Conservation (phyloP, 2,888 invertebrate species). For the Phania funesta region DNA sequence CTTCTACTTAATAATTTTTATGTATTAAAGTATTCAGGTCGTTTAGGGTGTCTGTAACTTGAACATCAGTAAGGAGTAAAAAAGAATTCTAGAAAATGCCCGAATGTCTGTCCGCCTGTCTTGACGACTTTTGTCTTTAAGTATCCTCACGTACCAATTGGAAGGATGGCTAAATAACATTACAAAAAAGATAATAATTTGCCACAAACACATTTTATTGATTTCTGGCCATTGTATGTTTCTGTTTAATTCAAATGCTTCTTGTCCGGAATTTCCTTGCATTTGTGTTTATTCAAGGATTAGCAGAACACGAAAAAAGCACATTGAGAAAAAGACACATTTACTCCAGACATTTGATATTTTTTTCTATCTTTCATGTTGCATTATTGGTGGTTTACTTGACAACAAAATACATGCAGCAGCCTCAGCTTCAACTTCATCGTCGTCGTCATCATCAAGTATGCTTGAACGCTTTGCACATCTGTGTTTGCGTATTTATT, state of each 20-base stretch:
- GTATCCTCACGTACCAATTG: conserved; percentile 63
- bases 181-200: conserved; percentile 49
- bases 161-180: conserved; percentile 36
- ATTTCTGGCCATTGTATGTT: conserved; percentile 17
- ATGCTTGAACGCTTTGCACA: conserved; percentile 66
- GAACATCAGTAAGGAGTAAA: conserved; percentile 31
- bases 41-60: conserved; percentile 59
- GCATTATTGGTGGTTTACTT: conserved; percentile 39
- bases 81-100: conserved; percentile 18
- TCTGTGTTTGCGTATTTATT: conserved; percentile 64
- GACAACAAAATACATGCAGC: conserved; percentile 29
- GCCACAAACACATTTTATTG: conserved; percentile 46
- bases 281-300: conserved; percentile 63
- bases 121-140: conserved; percentile 42
- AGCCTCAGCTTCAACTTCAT: neutral
- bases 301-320: conserved; percentile 35
- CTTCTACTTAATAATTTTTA: conserved; percentile 52
- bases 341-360: conserved; percentile 65
- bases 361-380: conserved; percentile 24
- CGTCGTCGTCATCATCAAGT: conserved; percentile 28
- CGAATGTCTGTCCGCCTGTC: conserved; percentile 31
- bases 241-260: conserved; percentile 56
- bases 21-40: conserved; percentile 43
- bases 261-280: conserved; percentile 46
- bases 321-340: conserved; percentile 50